Evolutionary conservation across 2,888 invertebrate genomes (phyloP).

Genomic region (Trachelus tabidus): DNA sequence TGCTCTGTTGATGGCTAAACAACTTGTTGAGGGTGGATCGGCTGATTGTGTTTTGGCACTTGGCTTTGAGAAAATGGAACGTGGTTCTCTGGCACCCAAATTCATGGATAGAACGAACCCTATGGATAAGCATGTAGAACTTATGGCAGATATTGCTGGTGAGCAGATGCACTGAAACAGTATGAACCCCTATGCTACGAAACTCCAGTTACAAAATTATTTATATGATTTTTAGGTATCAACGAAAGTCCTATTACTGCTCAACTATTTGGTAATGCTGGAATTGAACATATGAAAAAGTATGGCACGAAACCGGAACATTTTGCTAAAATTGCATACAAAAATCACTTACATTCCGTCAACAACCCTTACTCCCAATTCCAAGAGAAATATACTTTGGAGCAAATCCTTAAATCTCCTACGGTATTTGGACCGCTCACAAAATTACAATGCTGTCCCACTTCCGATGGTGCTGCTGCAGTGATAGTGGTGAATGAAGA

Average conservation of each 20-base stretch:
- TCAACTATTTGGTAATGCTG: slow-evolving; percentile 97
- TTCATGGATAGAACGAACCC: slow-evolving; percentile 88
- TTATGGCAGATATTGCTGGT: slow-evolving; percentile 87
- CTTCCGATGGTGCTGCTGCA: slow-evolving; percentile 97
- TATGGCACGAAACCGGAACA: slow-evolving; percentile 94
- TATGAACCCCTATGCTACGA: slow-evolving; percentile 2
- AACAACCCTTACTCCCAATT: slow-evolving; percentile 99
- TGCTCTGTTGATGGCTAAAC: slow-evolving; percentile 90
- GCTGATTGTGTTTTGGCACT: slow-evolving; percentile 91
- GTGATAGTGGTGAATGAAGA: slow-evolving; percentile 91
- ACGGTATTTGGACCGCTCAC: slow-evolving; percentile 92
- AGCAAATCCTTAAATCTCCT: slow-evolving; percentile 91
- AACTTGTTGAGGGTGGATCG: slow-evolving; percentile 89
- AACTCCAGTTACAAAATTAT: neutral
- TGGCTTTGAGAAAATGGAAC: slow-evolving; percentile 99
- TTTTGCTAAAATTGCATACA: slow-evolving; percentile 97
- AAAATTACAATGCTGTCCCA: slow-evolving; percentile 97
- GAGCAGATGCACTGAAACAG: slow-evolving; percentile 3
- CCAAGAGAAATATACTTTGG: slow-evolving; percentile 88
- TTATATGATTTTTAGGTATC: slow-evolving; percentile 64
- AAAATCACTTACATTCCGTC: slow-evolving; percentile 96
- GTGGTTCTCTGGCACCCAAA: slow-evolving; percentile 84
- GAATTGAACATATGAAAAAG: slow-evolving; percentile 93
- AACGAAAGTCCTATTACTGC: slow-evolving; percentile 88
- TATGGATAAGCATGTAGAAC: slow-evolving; percentile 86